Evolutionary conservation across 2,888 invertebrate species (phyloP), one percentile per base, ranked within the genome.

Genomic region (Eristalis intricaria): DNA sequence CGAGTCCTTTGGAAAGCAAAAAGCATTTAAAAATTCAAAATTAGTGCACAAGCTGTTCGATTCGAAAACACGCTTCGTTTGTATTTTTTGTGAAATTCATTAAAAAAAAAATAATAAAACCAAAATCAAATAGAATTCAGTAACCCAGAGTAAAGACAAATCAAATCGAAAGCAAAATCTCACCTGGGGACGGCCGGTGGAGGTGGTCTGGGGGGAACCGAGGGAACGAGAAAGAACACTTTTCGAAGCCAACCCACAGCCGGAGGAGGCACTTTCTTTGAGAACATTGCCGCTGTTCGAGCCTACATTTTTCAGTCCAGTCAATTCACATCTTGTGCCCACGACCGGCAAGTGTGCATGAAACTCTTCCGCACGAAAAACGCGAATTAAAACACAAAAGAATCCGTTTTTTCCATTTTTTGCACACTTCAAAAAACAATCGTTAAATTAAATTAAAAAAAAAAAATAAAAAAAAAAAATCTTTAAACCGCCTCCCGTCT

Each of bases 171-270:
- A 19, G 19, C 19, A 78, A 69, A 84, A 70, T 79, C 75, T 82
- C 76, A 85, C 74, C 75, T 89, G 92, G 93, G 93, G 92, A 92
- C 91, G 93, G 93, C 93, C 93, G 90, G 91, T 92, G 92, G 93
- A 93, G 93, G 92, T 92, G 92, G 91, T 92, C 90, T 91, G 92
- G 92, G 91, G 90, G 92, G 92, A 50, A 43, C n/a, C 19, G 8
- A 19, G n/a, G 1, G n/a, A 19, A 4, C n/a, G n/a, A n/a, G 13
- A 43, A 43, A n/a, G n/a, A n/a, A 50, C 19, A 4, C 8, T 38
- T 38, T 38, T 50, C 19, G 74, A 60, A 81, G 69, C 81, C 68
- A 68, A 74, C 75, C 40, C 77, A 7, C 32, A 85, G 78, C 68
- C 84, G 70, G 19, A 50, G 50, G 50, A 50, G 50, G 50, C 50